Conservation (phyloP, 2,113 vertebrate species). For the Sceloporus undulatus region DNA sequence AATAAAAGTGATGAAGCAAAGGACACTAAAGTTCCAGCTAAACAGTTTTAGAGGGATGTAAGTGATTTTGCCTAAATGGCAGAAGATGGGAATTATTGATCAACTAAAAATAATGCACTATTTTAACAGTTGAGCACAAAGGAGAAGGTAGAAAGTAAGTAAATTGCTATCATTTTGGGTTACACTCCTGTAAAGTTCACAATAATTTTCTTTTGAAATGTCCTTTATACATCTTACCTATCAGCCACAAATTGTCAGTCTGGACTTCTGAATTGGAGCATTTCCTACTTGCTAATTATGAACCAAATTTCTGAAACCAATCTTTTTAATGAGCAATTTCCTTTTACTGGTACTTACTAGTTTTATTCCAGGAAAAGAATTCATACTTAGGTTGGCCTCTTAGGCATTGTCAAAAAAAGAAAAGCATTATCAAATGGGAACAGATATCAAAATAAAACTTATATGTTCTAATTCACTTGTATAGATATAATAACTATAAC, state of each 20-base stretch:
- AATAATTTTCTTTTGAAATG: constrained; percentile 13
- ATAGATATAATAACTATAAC: not conserved
- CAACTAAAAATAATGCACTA: constrained; percentile 24
- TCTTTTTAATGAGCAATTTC: not conserved
- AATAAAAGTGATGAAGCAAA: constrained; percentile 19
- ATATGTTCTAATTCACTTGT: not conserved
- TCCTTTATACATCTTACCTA: not conserved
- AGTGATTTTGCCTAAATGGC: constrained; percentile 29
- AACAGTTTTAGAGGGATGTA: constrained; percentile 27
- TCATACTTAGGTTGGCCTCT: not conserved
- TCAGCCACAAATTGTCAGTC: not conserved
- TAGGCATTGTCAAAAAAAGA: not conserved
- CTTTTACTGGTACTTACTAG: not conserved
- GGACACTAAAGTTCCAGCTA: constrained; percentile 14
- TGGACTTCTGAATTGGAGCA: not conserved
- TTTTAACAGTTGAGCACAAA: constrained; percentile 39
- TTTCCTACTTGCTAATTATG: not conserved
- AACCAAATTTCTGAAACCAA: not conserved
- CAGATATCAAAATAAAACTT: not conserved
- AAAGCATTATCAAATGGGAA: too few relatives aligned
- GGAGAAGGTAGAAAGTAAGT: constrained; percentile 17
- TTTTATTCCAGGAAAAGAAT: not conserved
- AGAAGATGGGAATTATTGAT: constrained; percentile 28
- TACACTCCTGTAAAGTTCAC: not conserved
- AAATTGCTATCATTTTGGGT: constrained; percentile 7